A percentile compares a stretch with the other conserved stretches of the same genome.
phyloP scores from a whole-genome alignment of 2,797 vertebrate species.

The Smutsia gigantea region DNA sequence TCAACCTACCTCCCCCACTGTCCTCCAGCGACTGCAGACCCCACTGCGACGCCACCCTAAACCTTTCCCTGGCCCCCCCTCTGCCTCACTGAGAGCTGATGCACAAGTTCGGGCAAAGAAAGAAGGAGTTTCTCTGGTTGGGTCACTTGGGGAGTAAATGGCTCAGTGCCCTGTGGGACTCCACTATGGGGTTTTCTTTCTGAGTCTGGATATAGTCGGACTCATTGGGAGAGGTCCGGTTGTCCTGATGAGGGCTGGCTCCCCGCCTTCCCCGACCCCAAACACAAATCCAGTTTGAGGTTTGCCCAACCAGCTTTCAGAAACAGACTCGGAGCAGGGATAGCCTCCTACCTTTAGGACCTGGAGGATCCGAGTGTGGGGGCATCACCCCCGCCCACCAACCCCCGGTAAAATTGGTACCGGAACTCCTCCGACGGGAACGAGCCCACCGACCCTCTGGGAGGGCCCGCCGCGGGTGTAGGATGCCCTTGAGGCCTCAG shows the following conservation, averaged over 20 bases:
- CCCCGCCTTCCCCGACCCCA: no score
- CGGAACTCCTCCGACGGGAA: constrained; percentile 34
- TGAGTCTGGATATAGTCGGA: neutral
- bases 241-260: neutral
- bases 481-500: neutral
- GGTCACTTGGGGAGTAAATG: neutral
- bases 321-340: neutral
- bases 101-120: neutral
- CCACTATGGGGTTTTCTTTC: neutral
- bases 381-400: constrained; percentile 44
- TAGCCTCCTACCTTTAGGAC: constrained; percentile 79
- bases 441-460: neutral
- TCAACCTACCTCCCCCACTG: neutral
- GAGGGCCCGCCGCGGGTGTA: neutral
- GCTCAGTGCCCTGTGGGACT: neutral
- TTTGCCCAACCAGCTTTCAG: neutral
- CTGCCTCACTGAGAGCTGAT: neutral
- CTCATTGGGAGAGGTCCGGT: neutral
- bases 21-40: neutral
- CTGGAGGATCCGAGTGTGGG: constrained; percentile 60
- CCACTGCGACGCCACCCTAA: neutral
- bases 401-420: constrained; percentile 52
- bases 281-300: neutral
- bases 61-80: neutral
- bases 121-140: neutral